Percentiles rank a stretch among this genome's conserved stretches.
These are phyloP conservation scores for Gambusia affinis DNA, from an alignment of 2,113 vertebrate species.

Conservation along the genomic window DNA sequence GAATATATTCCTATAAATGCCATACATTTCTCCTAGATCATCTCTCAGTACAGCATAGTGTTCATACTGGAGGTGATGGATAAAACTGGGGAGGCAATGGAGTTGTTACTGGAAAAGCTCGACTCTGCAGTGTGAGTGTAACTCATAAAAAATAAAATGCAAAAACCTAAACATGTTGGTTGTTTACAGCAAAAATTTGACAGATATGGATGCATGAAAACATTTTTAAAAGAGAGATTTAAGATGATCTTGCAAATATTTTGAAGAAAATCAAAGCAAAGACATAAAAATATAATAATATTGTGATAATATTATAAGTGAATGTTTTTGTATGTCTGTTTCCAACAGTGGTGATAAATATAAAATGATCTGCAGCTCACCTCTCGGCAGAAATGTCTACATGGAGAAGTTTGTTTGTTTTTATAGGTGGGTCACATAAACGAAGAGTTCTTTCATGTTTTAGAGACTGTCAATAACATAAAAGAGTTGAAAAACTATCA, in stretches of 20 bases:
- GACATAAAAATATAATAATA: too few relatives aligned
- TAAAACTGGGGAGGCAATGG: constrained; percentile 32
- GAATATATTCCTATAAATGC: fast-evolving
- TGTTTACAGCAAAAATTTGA: too few relatives aligned
- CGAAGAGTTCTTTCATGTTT: too few relatives aligned
- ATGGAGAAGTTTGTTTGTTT: constrained; percentile 72
- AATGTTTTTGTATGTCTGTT: neutral
- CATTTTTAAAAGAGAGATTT: too few relatives aligned
- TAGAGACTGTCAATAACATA: too few relatives aligned
- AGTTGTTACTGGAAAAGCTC: constrained; percentile 5
- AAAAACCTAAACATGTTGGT: too few relatives aligned
- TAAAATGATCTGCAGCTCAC: constrained; percentile 28
- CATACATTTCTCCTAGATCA: constrained; percentile 28
- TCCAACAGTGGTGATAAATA: constrained; percentile 16
- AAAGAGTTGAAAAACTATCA: fast-evolving
- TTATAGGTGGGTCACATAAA: constrained; percentile 55
- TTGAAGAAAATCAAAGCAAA: too few relatives aligned
- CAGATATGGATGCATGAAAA: too few relatives aligned
- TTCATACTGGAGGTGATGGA: constrained; percentile 61
- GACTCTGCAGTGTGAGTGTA: constrained; percentile 32
- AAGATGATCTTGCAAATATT: too few relatives aligned
- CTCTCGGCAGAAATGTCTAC: constrained; percentile 58
- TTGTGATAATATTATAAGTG: too few relatives aligned
- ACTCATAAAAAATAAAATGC: too few relatives aligned
- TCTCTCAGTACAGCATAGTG: constrained; percentile 50